phyloP scores from a whole-genome alignment of 2,797 vertebrate species.

The Pseudochromis fuscus region DNA sequence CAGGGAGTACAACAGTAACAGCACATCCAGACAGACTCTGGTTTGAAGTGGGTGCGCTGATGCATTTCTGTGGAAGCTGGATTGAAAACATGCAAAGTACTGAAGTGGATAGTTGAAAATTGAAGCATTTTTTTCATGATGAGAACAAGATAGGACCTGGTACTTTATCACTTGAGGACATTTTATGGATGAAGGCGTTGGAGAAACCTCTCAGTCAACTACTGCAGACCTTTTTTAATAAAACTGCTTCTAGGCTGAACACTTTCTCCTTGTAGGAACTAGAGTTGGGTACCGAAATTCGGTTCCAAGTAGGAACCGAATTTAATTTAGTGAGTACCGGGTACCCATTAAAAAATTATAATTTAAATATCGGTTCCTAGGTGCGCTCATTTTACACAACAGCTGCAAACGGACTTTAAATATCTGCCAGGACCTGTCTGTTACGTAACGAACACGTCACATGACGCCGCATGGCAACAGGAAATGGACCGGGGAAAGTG shows the following conservation, averaged over 20 bases:
- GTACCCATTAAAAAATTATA: too few relatives aligned
- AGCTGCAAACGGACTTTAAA: too few relatives aligned
- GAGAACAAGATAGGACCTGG: constrained; percentile 24
- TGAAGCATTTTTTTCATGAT: constrained; percentile 19
- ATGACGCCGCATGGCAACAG: too few relatives aligned
- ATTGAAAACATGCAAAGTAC: constrained; percentile 15
- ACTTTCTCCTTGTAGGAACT: constrained; percentile 23
- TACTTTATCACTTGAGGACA: constrained; percentile 25
- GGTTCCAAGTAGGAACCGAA: too few relatives aligned
- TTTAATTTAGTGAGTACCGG: too few relatives aligned
- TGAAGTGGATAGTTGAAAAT: constrained; percentile 13
- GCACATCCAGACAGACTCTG: not conserved
- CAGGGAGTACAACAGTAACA: constrained; percentile 18
- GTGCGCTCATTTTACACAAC: too few relatives aligned
- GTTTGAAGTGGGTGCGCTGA: not conserved
- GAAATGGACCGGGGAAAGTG: too few relatives aligned
- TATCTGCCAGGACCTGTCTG: too few relatives aligned
- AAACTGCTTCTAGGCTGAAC: constrained; percentile 26
- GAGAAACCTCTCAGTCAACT: constrained; percentile 29
- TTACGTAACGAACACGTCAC: too few relatives aligned
- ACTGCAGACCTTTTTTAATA: constrained; percentile 32
- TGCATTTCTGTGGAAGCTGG: constrained; percentile 20
- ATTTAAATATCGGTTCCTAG: too few relatives aligned
- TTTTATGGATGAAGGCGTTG: constrained; percentile 18
- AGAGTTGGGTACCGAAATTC: too few relatives aligned